These are phyloP conservation scores for Lanius ludovicianus DNA, from an alignment of 2,113 vertebrate species.

Conservation along the genomic window DNA sequence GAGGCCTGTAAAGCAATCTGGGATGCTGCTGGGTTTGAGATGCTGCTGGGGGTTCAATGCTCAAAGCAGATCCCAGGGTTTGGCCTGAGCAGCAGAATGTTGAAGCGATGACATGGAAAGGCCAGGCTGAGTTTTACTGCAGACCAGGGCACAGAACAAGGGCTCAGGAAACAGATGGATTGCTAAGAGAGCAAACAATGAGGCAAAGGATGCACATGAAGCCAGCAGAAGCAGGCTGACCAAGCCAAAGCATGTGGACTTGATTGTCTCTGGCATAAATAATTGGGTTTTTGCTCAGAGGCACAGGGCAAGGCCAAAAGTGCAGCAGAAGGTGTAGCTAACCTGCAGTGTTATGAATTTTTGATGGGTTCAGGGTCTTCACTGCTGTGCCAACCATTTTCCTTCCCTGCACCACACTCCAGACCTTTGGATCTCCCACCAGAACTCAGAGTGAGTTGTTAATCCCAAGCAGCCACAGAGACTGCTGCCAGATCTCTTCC, in stretches of 20 bases:
- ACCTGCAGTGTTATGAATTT: fast-evolving
- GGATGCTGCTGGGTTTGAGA: not conserved
- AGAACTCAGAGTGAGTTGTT: not conserved
- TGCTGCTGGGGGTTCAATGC: not conserved
- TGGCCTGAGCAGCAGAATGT: not conserved
- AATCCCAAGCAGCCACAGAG: not conserved
- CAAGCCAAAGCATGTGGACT: not conserved
- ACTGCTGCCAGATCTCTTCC: not conserved
- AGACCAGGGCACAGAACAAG: not conserved
- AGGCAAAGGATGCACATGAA: not conserved
- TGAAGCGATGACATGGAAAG: not conserved
- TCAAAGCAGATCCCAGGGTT: not conserved
- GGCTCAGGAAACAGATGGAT: not conserved
- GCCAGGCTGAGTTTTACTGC: not conserved
- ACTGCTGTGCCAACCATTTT: not conserved
- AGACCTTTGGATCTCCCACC: not conserved
- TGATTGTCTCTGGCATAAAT: not conserved
- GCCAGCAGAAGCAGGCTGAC: not conserved
- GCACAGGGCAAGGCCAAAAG: not conserved
- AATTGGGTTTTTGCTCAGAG: not conserved
- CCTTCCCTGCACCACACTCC: not conserved
- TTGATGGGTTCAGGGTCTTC: not conserved
- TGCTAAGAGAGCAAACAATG: not conserved
- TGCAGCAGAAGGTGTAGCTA: not conserved
- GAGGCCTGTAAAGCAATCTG: not conserved